phyloP scores from a whole-genome alignment of 2,113 vertebrate species.

The Esox niger region DNA sequence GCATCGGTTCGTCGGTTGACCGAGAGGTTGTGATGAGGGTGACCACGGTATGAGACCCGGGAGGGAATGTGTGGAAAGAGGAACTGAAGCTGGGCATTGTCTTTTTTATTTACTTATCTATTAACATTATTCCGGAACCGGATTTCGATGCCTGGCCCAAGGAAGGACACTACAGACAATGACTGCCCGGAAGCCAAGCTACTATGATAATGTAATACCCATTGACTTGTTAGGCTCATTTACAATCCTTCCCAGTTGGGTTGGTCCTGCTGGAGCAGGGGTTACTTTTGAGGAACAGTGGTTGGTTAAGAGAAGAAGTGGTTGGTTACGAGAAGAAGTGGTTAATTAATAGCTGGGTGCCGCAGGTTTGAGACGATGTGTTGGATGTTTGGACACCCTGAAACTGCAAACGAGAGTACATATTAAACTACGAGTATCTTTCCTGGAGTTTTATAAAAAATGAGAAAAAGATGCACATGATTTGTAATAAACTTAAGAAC shows the following conservation, averaged over 20 bases:
- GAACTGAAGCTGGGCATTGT: too few species aligned
- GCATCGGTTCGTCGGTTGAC: conserved; percentile 78
- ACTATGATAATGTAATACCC: too few species aligned
- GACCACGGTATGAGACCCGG: conserved; percentile 82
- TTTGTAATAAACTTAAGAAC: conserved; percentile 58
- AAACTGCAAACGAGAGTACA: conserved; percentile 47
- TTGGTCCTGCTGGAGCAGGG: background rate
- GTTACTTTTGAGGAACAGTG: too few species aligned
- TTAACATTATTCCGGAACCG: too few species aligned
- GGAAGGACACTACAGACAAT: background rate
- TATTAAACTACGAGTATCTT: conserved; percentile 32
- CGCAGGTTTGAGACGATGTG: too few species aligned
- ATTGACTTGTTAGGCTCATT: background rate
- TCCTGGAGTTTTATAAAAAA: conserved; percentile 51
- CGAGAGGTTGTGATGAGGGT: conserved; percentile 94
- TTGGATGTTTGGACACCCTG: background rate
- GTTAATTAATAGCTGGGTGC: too few species aligned
- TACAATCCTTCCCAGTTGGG: background rate
- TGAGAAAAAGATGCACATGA: conserved; percentile 46
- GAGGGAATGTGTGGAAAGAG: background rate
- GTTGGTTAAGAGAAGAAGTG: conserved; percentile 37
- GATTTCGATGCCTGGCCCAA: too few species aligned
- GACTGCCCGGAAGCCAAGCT: too few species aligned
- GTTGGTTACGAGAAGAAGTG: too few species aligned
- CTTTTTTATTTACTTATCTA: too few species aligned